Conservation (phyloP, 2,113 vertebrate genomes). For the Sporophila hypoxantha region DNA sequence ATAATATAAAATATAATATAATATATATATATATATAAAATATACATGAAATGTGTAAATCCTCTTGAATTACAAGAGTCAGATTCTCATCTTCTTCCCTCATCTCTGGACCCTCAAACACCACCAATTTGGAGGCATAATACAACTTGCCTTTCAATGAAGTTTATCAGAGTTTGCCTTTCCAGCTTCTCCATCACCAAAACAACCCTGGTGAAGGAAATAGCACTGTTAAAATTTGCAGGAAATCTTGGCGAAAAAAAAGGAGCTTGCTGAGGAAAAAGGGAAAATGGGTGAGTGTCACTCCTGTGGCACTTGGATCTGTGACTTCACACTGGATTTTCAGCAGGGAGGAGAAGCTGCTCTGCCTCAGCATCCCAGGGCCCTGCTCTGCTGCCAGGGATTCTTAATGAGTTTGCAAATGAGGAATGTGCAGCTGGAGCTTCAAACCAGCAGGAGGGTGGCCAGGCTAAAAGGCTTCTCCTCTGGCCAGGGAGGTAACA, state of each 20-base stretch:
- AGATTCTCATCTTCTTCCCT: too few relatives aligned
- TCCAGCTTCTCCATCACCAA: neutral
- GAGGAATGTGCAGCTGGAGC: slow-evolving; percentile 10
- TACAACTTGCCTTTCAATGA: neutral
- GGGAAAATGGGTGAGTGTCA: neutral
- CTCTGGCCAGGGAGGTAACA: neutral
- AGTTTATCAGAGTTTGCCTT: slow-evolving; percentile 5
- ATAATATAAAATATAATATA: too few relatives aligned
- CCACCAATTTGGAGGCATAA: neutral
- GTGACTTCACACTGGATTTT: neutral
- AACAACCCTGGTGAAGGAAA: fast-evolving
- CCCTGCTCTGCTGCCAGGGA: neutral
- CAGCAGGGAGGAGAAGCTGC: neutral
- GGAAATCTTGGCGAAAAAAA: neutral
- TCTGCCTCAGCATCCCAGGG: neutral
- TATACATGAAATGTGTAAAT: too few relatives aligned
- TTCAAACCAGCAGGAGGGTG: neutral
- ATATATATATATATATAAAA: too few relatives aligned
- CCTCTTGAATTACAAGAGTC: too few relatives aligned
- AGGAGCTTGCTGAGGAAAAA: neutral
- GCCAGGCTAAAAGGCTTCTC: neutral
- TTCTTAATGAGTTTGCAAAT: neutral
- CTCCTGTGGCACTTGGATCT: neutral
- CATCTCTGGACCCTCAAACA: too few relatives aligned
- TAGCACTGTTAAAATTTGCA: neutral